phyloP scores from a whole-genome alignment of 2,888 invertebrate genomes.

The Acanthosepion pharaonis region DNA sequence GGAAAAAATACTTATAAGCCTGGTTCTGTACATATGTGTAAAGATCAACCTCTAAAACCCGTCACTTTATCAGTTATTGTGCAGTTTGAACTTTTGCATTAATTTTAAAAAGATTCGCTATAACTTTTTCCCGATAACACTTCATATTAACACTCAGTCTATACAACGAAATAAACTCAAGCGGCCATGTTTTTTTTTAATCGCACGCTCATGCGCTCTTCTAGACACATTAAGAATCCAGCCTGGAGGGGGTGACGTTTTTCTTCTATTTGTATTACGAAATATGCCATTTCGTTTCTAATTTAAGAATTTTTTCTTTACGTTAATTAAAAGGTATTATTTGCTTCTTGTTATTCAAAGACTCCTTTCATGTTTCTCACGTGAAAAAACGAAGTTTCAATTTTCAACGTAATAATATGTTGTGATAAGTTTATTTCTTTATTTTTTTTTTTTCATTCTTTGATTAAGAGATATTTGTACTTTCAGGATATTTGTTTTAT shows the following conservation, averaged over 20 bases:
- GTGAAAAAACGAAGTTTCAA: background rate
- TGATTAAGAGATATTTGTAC: background rate
- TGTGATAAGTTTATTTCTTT: background rate
- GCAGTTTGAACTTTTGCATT: too few species aligned
- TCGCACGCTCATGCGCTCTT: background rate
- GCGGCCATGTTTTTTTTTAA: background rate
- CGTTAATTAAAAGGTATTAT: conserved; percentile 5
- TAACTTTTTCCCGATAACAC: too few species aligned
- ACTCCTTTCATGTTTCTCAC: background rate
- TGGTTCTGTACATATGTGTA: too few species aligned
- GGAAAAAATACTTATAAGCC: too few species aligned
- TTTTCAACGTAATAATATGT: background rate
- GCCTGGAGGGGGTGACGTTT: background rate
- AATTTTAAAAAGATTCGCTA: too few species aligned
- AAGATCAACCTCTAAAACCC: too few species aligned
- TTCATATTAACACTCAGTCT: too few species aligned
- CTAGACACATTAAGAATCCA: background rate
- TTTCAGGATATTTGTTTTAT: background rate
- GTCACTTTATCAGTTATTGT: too few species aligned
- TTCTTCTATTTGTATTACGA: background rate
- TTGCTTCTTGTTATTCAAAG: background rate
- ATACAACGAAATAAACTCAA: background rate
- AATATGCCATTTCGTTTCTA: background rate
- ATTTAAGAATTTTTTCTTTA: background rate
- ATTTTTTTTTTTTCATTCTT: too few species aligned